Base-by-base conservation (phyloP, 2,797 vertebrate genomes). In the Sphaeramia orbicularis region DNA sequence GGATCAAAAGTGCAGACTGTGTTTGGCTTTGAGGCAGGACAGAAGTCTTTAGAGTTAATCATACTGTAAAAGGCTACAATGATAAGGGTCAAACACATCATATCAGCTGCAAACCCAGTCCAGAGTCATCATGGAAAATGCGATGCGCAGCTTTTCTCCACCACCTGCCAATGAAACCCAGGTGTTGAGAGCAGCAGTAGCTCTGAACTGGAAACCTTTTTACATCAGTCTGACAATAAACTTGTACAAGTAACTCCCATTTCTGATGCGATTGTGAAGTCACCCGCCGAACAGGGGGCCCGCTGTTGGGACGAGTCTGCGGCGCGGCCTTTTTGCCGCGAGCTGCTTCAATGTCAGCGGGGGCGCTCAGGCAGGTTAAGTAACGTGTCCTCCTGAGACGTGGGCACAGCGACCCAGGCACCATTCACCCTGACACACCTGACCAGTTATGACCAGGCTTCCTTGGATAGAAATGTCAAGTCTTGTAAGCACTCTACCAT, bases 381-480 rank as follows among this genome's bases (percentile, higher is more conserved):
- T 49, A 74, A 70, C 43, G 32, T 61, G 61, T 71, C 62, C 66
- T 43, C 74, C 67, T 16, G 40, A 65, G 47, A 71, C 6, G 5
- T 27, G 64, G 58, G 62, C 65, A 19, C 45, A 51, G 15, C 45
- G 18, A 19, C 50, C 27, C 14, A 41, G 65, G 52, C 61, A 49
- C 71, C 54, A 57, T 58, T 72, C 70, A 57, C 57, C 68, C 61
- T 13, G 71, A 78, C 77, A 80, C 71, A 85, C 67, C 54, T 69
- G 74, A 76, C 36, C 32, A 49, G 75, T 77, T 83, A 78, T 58
- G 80, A 35, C 6, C 73, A 64, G 0, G 41, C 52, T 71, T 54
- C 73, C 76, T 68, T 65, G 88, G 90, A 92, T 93, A 83, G 88
- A 80, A 89, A 81, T 62, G 83, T 85, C 86, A 65, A 12, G 75